phyloP scores from a whole-genome alignment of 2,113 vertebrate species.

The Cyprinodon brontotheroides region DNA sequence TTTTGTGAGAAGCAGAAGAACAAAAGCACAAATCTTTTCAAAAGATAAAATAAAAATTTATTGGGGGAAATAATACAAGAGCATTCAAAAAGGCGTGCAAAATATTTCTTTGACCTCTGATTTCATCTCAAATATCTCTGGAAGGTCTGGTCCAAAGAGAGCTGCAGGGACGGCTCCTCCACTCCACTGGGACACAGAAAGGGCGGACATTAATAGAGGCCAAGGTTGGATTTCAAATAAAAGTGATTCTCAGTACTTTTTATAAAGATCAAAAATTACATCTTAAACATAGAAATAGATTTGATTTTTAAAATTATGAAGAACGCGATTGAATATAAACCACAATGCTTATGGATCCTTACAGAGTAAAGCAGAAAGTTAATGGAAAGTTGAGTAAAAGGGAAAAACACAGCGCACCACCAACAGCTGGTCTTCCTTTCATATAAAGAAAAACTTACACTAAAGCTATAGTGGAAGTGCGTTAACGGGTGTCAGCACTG shows the following conservation, averaged over 20 bases:
- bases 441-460: neutral
- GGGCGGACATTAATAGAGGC: constrained; percentile 4
- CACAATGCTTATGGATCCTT: neutral
- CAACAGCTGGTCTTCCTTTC: neutral
- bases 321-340: too few relatives aligned
- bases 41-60: constrained; percentile 17
- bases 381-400: neutral
- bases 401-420: neutral
- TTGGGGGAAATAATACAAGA: neutral
- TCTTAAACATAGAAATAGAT: neutral
- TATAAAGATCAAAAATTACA: neutral
- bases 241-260: neutral
- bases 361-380: neutral
- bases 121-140: constrained; percentile 28
- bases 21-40: neutral
- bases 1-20: neutral
- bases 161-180: constrained; percentile 62
- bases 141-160: constrained; percentile 63
- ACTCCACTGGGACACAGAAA: constrained; percentile 64
- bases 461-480: too few relatives aligned
- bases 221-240: neutral
- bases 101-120: neutral
- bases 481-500: too few relatives aligned
- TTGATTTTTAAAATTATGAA: neutral
- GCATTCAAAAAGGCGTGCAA: constrained; percentile 3